phyloP scores from a whole-genome alignment of 2,113 vertebrate species.

The Fregetta grallaria region DNA sequence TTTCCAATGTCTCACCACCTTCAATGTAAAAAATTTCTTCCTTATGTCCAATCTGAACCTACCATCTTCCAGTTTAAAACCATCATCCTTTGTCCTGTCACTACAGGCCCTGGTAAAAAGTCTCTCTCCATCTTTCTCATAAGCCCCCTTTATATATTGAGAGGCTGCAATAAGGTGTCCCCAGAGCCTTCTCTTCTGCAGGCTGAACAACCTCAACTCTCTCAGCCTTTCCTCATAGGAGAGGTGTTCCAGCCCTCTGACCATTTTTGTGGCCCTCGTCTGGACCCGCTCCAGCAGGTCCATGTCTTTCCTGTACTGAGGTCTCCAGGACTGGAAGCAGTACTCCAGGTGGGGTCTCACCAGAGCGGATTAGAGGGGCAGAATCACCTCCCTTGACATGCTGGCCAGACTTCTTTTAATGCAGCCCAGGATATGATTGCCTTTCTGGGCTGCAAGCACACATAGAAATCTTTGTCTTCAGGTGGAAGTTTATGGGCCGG shows the following conservation, averaged over 20 bases:
- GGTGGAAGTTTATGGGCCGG: not conserved
- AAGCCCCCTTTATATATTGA: not conserved
- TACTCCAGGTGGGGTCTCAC: not conserved
- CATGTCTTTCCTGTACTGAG: not conserved
- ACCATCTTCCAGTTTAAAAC: not conserved
- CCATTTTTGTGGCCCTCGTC: not conserved
- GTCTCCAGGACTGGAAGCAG: rapidly evolving
- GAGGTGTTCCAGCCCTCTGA: not conserved
- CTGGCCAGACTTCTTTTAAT: rapidly evolving
- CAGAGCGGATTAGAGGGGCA: rapidly evolving
- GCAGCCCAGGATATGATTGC: not conserved
- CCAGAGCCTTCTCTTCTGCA: not conserved
- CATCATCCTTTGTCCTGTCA: not conserved
- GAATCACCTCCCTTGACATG: not conserved
- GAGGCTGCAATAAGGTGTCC: not conserved
- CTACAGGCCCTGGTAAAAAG: not conserved
- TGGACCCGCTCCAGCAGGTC: rapidly evolving
- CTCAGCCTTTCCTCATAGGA: not conserved
- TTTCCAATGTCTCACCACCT: not conserved
- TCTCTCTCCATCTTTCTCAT: not conserved
- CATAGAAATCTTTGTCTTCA: not conserved
- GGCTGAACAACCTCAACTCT: not conserved
- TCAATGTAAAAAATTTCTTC: not conserved
- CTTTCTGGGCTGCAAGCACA: not conserved
- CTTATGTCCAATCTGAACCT: not conserved